These are phyloP conservation scores for Drosophila tani DNA, from an alignment of 1,140 invertebrate genomes.

Conservation along the genomic window DNA sequence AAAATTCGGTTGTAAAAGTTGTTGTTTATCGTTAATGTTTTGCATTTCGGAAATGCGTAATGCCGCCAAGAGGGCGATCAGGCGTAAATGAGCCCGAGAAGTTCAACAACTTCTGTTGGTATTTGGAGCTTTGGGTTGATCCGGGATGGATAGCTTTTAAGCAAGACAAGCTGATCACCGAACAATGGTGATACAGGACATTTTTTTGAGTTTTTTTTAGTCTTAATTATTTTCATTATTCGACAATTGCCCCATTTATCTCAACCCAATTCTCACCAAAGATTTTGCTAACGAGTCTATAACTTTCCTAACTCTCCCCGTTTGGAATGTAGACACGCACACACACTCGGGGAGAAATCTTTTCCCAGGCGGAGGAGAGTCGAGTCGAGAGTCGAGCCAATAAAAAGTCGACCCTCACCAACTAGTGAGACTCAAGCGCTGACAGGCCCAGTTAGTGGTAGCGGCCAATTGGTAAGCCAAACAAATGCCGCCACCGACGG, in stretches of 20 bases:
- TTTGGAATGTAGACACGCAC: conserved; percentile 16
- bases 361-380: conserved; percentile 62
- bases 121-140: conserved; percentile 1
- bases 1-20: conserved; percentile 76
- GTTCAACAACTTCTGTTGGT: conserved; percentile 58
- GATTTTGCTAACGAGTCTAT: conserved; percentile 17
- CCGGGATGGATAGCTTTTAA: background rate
- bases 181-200: too few species aligned
- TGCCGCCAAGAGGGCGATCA: conserved; percentile 8
- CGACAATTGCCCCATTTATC: conserved; percentile 6
- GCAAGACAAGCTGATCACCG: too few species aligned
- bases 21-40: conserved; percentile 78
- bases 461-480: conserved; percentile 72
- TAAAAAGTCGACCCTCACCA: conserved; percentile 56
- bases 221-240: background rate
- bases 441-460: conserved; percentile 44
- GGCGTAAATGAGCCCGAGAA: conserved; percentile 28
- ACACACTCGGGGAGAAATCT: conserved; percentile 40
- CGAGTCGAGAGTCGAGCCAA: conserved; percentile 4
- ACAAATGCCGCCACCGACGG: conserved; percentile 69
- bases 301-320: conserved; percentile 52
- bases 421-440: conserved; percentile 47
- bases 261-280: conserved; percentile 17
- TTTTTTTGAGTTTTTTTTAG: too few species aligned
- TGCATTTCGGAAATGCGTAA: conserved; percentile 66